phyloP scores from a whole-genome alignment of 2,888 invertebrate species.

The Thecophora atra region DNA sequence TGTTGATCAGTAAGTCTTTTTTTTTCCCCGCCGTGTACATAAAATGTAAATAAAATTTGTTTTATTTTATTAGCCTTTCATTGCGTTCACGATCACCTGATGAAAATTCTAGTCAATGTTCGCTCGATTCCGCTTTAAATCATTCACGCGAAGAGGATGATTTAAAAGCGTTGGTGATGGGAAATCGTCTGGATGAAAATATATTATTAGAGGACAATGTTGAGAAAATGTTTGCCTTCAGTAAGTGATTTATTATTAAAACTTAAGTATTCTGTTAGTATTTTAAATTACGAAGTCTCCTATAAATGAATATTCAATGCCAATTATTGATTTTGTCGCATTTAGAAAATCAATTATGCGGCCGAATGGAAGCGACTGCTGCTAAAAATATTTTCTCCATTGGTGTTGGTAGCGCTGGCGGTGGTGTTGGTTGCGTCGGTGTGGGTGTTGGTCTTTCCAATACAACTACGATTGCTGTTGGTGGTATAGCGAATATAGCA shows the following conservation, averaged over 20 bases:
- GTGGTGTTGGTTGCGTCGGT: conserved; percentile 38
- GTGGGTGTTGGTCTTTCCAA: conserved; percentile 33
- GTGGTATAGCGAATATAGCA: conserved; percentile 39
- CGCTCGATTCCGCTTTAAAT: conserved; percentile 87
- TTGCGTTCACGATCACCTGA: conserved; percentile 80
- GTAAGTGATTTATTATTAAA: conserved; percentile 54
- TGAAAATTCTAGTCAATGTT: conserved; percentile 77
- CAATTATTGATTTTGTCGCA: conserved; percentile 5
- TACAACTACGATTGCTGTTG: conserved; percentile 30
- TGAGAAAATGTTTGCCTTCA: conserved; percentile 57
- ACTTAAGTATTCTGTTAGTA: neutral
- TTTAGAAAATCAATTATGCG: conserved; percentile 33
- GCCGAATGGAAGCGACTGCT: conserved; percentile 21
- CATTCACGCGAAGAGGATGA: conserved; percentile 86
- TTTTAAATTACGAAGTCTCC: neutral
- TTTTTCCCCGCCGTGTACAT: too few relatives aligned
- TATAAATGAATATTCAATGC: neutral
- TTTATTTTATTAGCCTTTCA: conserved; percentile 68
- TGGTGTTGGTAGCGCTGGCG: conserved; percentile 7
- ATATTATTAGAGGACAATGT: conserved; percentile 57
- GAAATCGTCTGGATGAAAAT: conserved; percentile 58
- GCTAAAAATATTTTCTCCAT: conserved; percentile 39
- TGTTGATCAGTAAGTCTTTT: conserved; percentile 68
- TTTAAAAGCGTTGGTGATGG: conserved; percentile 71
- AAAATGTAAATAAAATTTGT: neutral